These are phyloP conservation scores for rabbit (Oryctolagus cuniculus) DNA, from an alignment of 2,113 vertebrate genomes.

Conservation along the genomic window mOryCun1.1 NC_091443.1:66123501-66124000, in stretches of 20 bases:
- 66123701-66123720: slow-evolving; percentile 24
- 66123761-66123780: too few species aligned
- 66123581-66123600: neutral
- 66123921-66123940: too few species aligned
- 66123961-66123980: too few species aligned
- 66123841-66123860: too few species aligned
- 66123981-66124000: too few species aligned
- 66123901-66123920: neutral
- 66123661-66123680: slow-evolving; percentile 38
- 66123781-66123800: too few species aligned
- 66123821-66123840: too few species aligned
- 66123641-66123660: slow-evolving; percentile 3
- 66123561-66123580: neutral
- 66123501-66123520: slow-evolving; percentile 18
- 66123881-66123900: too few species aligned
- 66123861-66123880: too few species aligned
- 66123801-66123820: too few species aligned
- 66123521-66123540: neutral
- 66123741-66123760: too few species aligned
- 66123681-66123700: slow-evolving; percentile 30
- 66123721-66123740: slow-evolving; percentile 28
- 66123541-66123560: slow-evolving; percentile 10
- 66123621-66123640: slow-evolving; percentile 22
- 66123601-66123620: slow-evolving; percentile 17
- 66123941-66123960: too few species aligned